phyloP scores from a whole-genome alignment of 2,888 invertebrate species.

The Habroteleia sp. region DNA sequence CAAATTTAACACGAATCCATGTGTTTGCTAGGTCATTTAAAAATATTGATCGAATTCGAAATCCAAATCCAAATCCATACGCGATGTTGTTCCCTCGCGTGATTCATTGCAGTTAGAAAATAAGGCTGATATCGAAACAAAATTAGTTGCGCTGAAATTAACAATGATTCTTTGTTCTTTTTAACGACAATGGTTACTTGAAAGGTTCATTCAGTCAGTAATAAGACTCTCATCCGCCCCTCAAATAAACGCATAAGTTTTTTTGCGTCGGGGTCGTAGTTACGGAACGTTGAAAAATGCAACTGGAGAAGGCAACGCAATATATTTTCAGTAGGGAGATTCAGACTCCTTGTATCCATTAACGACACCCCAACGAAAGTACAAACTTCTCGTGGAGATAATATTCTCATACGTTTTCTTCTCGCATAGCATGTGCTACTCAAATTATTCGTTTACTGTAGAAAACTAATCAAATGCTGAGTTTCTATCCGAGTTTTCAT shows the following conservation, averaged over 20 bases:
- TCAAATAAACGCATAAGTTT: slow-evolving; percentile 35
- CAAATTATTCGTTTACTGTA: slow-evolving; percentile 49
- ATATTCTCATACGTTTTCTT: slow-evolving; percentile 64
- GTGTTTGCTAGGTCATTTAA: slow-evolving; percentile 8
- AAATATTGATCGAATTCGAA: slow-evolving; percentile 21
- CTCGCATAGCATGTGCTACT: slow-evolving; percentile 39
- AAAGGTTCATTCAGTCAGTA: slow-evolving; percentile 20
- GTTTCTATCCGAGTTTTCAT: background rate
- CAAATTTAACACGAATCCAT: slow-evolving; percentile 3
- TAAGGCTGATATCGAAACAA: slow-evolving; percentile 11
- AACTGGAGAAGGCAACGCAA: slow-evolving; percentile 65
- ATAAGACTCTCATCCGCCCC: slow-evolving; percentile 36
- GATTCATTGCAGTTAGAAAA: slow-evolving; percentile 37
- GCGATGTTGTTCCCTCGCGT: slow-evolving; percentile 12
- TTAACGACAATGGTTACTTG: slow-evolving; percentile 32
- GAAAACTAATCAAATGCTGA: slow-evolving; percentile 18
- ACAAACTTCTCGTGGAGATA: slow-evolving; percentile 65
- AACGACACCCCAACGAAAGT: slow-evolving; percentile 67
- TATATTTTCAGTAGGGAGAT: slow-evolving; percentile 67
- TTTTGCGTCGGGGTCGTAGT: slow-evolving; percentile 24
- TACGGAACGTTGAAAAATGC: slow-evolving; percentile 66
- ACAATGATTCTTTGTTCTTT: slow-evolving; percentile 46
- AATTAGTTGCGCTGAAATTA: slow-evolving; percentile 26
- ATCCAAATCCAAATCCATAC: slow-evolving; percentile 20
- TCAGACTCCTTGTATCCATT: slow-evolving; percentile 66